Percentiles rank a stretch among this genome's conserved stretches.
Evolutionary conservation across 1,140 invertebrate genomes (phyloP).

Genomic region (Ceratosolen fusciceps): DNA sequence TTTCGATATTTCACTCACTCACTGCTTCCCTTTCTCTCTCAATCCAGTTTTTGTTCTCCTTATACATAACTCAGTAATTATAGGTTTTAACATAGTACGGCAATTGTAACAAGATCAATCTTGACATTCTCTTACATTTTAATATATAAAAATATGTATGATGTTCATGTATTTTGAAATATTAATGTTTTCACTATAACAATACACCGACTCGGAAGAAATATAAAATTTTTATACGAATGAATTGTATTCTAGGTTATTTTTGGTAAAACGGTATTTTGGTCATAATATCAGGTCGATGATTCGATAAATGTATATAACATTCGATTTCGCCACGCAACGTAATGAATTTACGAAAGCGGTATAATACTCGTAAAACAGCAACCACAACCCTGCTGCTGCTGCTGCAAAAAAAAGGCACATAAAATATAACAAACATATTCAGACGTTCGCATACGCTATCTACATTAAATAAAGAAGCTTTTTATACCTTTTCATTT

Average conservation of each 20-base stretch:
- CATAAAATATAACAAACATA: background rate
- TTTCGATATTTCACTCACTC: conserved; percentile 6
- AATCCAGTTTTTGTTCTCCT: conserved; percentile 44
- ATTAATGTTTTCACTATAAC: too few relatives aligned
- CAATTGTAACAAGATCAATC: background rate
- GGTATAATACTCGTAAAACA: background rate
- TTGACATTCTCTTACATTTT: background rate
- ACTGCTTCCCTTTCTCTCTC: conserved; percentile 11
- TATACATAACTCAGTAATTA: conserved; percentile 16
- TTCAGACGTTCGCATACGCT: background rate
- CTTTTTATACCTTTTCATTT: background rate
- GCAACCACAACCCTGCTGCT: too few relatives aligned
- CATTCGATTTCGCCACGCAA: background rate
- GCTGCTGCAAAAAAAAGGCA: background rate
- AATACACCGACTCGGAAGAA: too few relatives aligned
- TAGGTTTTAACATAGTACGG: conserved; percentile 1
- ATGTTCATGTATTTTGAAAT: background rate
- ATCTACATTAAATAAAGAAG: background rate
- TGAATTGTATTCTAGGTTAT: background rate
- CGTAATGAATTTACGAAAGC: background rate
- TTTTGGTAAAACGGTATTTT: background rate
- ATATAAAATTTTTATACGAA: background rate
- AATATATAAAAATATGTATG: background rate
- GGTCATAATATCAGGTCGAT: background rate
- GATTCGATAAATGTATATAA: background rate